Evolutionary conservation across 2,113 vertebrate species (phyloP).

Genomic region (Lophochroa leadbeateri): DNA sequence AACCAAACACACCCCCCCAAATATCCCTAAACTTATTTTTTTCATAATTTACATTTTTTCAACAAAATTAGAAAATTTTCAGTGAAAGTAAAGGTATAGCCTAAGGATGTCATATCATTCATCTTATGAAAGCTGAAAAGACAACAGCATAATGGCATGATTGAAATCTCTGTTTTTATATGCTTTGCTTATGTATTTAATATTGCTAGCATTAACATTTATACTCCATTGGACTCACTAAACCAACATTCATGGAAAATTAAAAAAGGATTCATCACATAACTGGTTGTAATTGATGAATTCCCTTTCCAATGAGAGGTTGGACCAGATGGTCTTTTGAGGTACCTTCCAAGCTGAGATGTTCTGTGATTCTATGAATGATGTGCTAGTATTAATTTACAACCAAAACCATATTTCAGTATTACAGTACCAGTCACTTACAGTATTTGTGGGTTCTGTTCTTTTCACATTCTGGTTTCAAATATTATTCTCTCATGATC

Average conservation of each 20-base stretch:
- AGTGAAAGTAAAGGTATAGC: not conserved
- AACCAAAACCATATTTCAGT: not conserved
- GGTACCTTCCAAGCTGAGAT: not conserved
- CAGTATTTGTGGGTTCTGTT: not conserved
- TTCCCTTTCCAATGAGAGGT: not conserved
- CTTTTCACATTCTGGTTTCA: not conserved
- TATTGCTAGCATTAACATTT: not conserved
- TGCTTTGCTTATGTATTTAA: not conserved
- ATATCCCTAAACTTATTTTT: not conserved
- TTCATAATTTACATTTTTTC: not conserved
- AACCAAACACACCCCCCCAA: not conserved
- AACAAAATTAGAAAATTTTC: not conserved
- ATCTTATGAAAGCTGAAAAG: not conserved
- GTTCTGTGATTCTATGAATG: not conserved
- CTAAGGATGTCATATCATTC: not conserved
- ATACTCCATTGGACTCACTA: not conserved
- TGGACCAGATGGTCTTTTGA: not conserved
- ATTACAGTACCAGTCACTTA: not conserved
- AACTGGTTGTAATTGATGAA: not conserved
- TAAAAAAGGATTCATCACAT: not conserved
- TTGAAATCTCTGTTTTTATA: not conserved
- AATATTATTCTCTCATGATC: not conserved
- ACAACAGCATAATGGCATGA: not conserved
- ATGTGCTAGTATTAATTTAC: not conserved
- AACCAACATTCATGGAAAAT: not conserved